These are phyloP conservation scores for Empis stercorea DNA, from an alignment of 2,888 invertebrate genomes.

Conservation along the genomic window DNA sequence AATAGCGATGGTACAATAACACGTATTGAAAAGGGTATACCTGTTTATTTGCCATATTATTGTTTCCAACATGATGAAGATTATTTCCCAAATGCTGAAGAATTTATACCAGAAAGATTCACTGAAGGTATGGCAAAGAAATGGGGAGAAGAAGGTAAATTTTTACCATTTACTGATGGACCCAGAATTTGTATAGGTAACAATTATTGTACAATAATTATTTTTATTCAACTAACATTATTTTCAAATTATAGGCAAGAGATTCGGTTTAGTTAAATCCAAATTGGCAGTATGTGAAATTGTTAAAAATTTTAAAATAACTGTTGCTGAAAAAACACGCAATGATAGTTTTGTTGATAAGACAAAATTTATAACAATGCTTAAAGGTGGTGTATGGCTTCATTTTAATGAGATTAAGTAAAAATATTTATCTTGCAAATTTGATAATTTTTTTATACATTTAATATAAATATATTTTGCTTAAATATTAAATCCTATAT, in stretches of 20 bases:
- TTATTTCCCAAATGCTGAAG: conserved; percentile 21
- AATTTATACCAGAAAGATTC: conserved; percentile 26
- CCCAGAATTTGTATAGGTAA: conserved; percentile 28
- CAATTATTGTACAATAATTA: background rate
- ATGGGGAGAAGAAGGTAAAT: conserved; percentile 19
- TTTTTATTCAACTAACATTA: too few relatives aligned
- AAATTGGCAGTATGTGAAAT: conserved; percentile 26
- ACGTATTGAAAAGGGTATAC: conserved; percentile 21
- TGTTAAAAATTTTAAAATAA: conserved; percentile 20
- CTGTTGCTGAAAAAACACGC: conserved; percentile 20
- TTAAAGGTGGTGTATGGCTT: conserved; percentile 26
- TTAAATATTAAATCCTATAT: too few relatives aligned
- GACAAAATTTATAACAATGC: conserved; percentile 18
- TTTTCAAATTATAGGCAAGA: conserved; percentile 13
- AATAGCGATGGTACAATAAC: conserved; percentile 12
- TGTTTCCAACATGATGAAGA: conserved; percentile 27
- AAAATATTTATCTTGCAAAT: background rate
- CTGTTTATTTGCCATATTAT: conserved; percentile 27
- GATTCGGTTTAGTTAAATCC: conserved; percentile 23
- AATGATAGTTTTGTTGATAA: conserved; percentile 23
- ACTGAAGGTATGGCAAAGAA: conserved; percentile 19
- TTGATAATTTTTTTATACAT: too few relatives aligned
- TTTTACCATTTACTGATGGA: conserved; percentile 30
- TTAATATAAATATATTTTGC: too few relatives aligned
- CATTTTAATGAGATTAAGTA: conserved; percentile 19